Evolutionary conservation across 2,888 invertebrate genomes (phyloP), one percentile per base, ranked within the genome.

Genomic region (Parthenolecanium corni): DNA sequence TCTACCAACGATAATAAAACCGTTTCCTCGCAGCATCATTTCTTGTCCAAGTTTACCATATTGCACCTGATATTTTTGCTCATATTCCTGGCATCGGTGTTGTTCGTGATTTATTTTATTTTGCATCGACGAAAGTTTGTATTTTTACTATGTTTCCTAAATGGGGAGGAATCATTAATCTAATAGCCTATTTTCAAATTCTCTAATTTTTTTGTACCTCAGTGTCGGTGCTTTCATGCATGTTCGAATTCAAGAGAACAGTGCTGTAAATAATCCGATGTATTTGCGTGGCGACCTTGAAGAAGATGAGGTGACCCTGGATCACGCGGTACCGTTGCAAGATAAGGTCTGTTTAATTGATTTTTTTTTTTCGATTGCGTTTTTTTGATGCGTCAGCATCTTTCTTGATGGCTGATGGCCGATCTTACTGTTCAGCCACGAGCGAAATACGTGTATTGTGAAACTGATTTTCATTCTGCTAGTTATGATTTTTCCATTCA

Each of bases 251-350:
- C 80, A 86, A 64, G 89, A 89, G 75, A 88, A 86, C 74, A 86
- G 89, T 71, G 89, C 88, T 78, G 86, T 86, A 71, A 83, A 77
- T 71, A 90, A 90, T 78, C 89, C 89, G 25, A 89, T 89, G 83
- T 90, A 88, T 75, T 80, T 87, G 70, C 79, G 79, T 63, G 85
- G 83, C 65, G 84, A 83, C 70, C 79, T 79, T 66, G 86, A 86
- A 67, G 80, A 82, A 68, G 81, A 81, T 66, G 81, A 81, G 21
- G 80, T 80, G 67, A 78, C 78, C 70, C 68, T 73, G 56, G 71
- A 74, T 14, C 66, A 64, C 16, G 62, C 64, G 40, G 62, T 62
- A 38, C 66, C 65, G 23, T 51, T 65, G 18, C 65, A 66, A 64
- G 64, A 66, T 58, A 65, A 64, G 25, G 66, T 65, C 9, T 31